Evolutionary conservation across 2,113 vertebrate species (phyloP), one percentile per base, ranked within the genome.

Genomic region (Tapirus terrestris): DNA sequence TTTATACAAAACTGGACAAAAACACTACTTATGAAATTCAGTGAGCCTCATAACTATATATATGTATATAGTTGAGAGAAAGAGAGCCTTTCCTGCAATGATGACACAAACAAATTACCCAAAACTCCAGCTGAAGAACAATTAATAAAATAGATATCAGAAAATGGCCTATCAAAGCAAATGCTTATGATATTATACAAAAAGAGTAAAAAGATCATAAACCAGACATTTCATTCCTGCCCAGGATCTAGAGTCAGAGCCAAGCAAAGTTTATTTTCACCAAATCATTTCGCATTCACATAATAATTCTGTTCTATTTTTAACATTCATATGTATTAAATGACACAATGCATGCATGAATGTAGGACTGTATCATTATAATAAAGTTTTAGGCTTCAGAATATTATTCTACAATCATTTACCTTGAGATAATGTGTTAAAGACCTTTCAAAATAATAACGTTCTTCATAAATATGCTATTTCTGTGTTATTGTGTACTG

Each of bases 311-410:
- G 36, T 25, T 33, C 20, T 36, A 63, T 31, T 76, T 92, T 70
- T 25, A 82, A 29, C 7, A 18, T 20, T 1, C 8, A 0, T 5
- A 11, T 16, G 1, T 16, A 12, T 36, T 14, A 29, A 17, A 43
- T 6, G 27, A 51, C 0, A 36, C 10, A 14, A 16, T 3, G 48
- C 14, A 8, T 5, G 27, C 43, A 25, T 8, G 36, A 43, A 8
- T 36, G 14, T 23, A 21, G 0, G 23, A 27, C 33, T 31, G 33
- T 4, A 79, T 79, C 63, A 21, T 8, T 33, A 33, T 10, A 29
- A 17, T n/a, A 17, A 61, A 4, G 25, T 39, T 56, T 53, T 25
- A 17, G 12, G 13, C 25, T 53, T 27, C 27, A n/a, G 39, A 33
- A 48, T 20, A 16, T 51, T 31, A 60, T 51, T 33, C 48, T 53